Base-by-base conservation (phyloP, 2,888 invertebrate species). In the Schizotus pectinicornis region DNA sequence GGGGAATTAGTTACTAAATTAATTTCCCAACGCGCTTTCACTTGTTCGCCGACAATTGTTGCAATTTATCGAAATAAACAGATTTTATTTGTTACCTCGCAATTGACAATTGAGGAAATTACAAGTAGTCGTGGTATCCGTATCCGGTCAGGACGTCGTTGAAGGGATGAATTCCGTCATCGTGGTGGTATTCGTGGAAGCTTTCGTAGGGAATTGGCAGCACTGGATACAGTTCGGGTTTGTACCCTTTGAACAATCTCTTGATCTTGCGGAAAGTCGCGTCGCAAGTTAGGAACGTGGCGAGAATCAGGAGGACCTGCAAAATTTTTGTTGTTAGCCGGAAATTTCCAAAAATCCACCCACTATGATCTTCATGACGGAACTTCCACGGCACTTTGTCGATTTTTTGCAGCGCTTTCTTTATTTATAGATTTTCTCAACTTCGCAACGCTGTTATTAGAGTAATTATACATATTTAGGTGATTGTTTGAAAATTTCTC, bases 401-500 rank as follows among this genome's bases (percentile, higher is more conserved):
- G 5, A 22, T 22, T 45, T 31, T 52, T 32, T 11, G 8, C 3
- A 6, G 12, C 41, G 41, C 14, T 31, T 45, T 32, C 38, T 37
- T 14, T 54, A 22, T 47, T 47, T 54, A 54, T 54, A 54, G 47
- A 53, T 11, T 39, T 54, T 46, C 13, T 39, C 12, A 45, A 47
- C 45, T 36, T 31, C 12, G 35, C 2, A 47, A 22, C 22, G 22
- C 22, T 22, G 22, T 22, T 22, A 22, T 22, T 22, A 22, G 22
- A 22, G 5, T 22, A 22, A 22, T 22, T 47, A 54, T 54, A 35
- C 47, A 54, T 47, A 45, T 46, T 14, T 34, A 13, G 3, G n/a
- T 14, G 46, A 33, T 47, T 34, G 39, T 39, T 45, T 39, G 2
- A 54, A 47, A 38, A 32, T 46, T 33, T 47, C 22, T 22, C 22